Conservation (phyloP, 2,888 invertebrate genomes). For the Nymphalis urticae region DNA sequence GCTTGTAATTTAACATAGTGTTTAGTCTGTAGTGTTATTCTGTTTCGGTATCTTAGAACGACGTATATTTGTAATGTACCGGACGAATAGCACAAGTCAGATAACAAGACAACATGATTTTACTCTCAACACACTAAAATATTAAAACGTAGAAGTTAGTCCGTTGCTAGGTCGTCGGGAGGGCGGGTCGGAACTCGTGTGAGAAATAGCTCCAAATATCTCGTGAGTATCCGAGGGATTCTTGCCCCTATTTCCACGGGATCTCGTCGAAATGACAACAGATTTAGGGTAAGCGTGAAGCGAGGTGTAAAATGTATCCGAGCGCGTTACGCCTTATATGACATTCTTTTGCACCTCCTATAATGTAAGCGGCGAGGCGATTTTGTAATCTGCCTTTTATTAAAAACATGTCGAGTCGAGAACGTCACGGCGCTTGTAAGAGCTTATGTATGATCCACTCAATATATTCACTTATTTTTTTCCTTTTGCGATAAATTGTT, state of each 20-base stretch:
- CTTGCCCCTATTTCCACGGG: constrained; percentile 73
- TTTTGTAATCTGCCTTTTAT: constrained; percentile 74
- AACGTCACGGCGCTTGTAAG: constrained; percentile 40
- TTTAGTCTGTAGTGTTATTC: not conserved
- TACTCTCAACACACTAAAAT: constrained; percentile 72
- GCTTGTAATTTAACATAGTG: too few relatives aligned
- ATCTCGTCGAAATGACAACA: constrained; percentile 79
- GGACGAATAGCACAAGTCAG: constrained; percentile 42
- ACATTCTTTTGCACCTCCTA: constrained; percentile 74
- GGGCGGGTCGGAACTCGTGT: constrained; percentile 56
- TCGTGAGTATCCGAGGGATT: constrained; percentile 73
- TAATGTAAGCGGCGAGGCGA: constrained; percentile 69
- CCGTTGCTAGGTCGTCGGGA: constrained; percentile 42
- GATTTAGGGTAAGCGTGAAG: constrained; percentile 79
- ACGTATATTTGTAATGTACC: constrained; percentile 36
- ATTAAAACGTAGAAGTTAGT: constrained; percentile 65
- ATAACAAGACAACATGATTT: constrained; percentile 64
- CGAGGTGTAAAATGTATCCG: constrained; percentile 80
- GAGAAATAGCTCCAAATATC: constrained; percentile 76
- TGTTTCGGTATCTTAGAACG: not conserved
- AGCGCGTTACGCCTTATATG: constrained; percentile 74
- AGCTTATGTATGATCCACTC: constrained; percentile 32
- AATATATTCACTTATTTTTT: constrained; percentile 35
- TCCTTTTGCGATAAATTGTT: constrained; percentile 32
- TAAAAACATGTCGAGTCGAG: constrained; percentile 68